Percentiles rank a stretch among this genome's conserved stretches.
Evolutionary conservation across 2,797 vertebrate species (phyloP).

Genomic region (Diglossa cyanea): DNA sequence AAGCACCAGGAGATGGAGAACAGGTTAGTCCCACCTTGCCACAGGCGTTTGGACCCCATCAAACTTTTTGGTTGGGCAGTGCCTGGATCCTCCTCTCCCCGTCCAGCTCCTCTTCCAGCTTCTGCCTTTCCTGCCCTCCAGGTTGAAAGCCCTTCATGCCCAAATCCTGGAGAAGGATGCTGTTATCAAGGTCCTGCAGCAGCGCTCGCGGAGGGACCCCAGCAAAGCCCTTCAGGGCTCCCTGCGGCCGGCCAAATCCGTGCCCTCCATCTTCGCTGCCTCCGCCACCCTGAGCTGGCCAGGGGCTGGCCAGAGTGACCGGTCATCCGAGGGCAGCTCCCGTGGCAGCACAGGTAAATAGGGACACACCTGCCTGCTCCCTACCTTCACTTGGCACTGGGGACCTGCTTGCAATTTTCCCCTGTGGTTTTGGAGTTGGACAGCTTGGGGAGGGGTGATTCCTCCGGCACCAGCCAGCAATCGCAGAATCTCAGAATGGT

Average conservation of each 20-base stretch:
- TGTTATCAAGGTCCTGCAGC: constrained; percentile 93
- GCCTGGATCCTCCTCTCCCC: not conserved
- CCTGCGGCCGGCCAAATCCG: constrained; percentile 87
- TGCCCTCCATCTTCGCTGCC: constrained; percentile 84
- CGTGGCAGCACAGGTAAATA: constrained; percentile 79
- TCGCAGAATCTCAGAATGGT: not conserved
- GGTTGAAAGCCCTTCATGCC: constrained; percentile 90
- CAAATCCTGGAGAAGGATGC: constrained; percentile 97
- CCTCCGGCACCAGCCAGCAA: not conserved
- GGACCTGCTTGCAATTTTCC: not conserved
- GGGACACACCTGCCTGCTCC: not conserved
- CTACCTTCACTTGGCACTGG: fast-evolving
- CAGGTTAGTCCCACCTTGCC: constrained; percentile 77
- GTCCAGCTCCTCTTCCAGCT: not conserved
- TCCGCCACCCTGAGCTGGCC: constrained; percentile 51
- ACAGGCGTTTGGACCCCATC: not conserved
- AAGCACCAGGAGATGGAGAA: constrained; percentile 96
- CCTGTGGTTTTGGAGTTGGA: not conserved
- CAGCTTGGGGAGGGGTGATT: not conserved
- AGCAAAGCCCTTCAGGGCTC: constrained; percentile 79
- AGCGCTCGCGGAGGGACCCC: constrained; percentile 87
- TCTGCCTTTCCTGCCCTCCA: constrained; percentile 42
- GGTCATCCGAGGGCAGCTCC: not conserved
- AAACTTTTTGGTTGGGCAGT: fast-evolving
- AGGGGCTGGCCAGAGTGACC: constrained; percentile 24